Evolutionary conservation across 2,113 vertebrate genomes (phyloP).

Genomic region (Zosterops japonicus): DNA sequence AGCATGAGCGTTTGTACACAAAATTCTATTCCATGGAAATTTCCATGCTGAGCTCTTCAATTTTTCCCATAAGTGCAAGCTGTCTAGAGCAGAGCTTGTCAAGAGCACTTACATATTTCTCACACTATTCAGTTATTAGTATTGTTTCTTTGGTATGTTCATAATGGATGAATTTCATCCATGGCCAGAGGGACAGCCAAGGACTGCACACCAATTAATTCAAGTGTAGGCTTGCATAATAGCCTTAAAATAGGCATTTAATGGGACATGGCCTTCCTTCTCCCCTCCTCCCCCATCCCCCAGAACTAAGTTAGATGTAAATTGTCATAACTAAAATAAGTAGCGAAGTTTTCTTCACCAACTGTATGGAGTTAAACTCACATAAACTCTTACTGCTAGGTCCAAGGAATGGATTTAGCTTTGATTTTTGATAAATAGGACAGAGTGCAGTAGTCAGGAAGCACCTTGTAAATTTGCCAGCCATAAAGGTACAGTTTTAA

Average conservation of each 20-base stretch:
- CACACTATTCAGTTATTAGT: neutral
- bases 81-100: neutral
- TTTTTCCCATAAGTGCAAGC: neutral
- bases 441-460: neutral
- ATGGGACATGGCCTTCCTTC: neutral
- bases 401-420: neutral
- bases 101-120: neutral
- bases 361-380: neutral
- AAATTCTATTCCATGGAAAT: neutral
- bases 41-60: neutral
- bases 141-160: neutral
- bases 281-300: accelerated
- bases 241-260: neutral
- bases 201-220: neutral
- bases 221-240: neutral
- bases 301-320: neutral
- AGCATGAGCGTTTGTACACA: neutral
- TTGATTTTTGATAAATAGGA: neutral
- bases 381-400: neutral
- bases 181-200: neutral
- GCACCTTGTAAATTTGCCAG: neutral
- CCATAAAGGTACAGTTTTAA: neutral
- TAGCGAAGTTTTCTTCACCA: neutral
- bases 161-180: neutral
- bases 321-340: neutral